Conservation (phyloP, 2,113 vertebrate genomes). For the Anolis carolinensis region DNA sequence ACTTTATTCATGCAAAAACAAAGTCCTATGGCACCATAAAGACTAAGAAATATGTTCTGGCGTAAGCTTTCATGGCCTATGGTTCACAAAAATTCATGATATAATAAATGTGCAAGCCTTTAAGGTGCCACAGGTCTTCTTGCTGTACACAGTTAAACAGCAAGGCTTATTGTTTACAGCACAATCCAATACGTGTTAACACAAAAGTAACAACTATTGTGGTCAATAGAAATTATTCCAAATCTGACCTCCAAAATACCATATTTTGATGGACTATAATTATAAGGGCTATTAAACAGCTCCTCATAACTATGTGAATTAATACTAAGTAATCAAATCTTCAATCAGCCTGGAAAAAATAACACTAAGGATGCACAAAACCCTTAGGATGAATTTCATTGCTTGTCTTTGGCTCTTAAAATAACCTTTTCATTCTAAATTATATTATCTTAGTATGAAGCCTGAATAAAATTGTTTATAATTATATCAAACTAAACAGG, state of each 20-base stretch:
- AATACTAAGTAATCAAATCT: neutral
- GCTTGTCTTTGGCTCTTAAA: neutral
- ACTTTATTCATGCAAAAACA: no score
- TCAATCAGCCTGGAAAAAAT: neutral
- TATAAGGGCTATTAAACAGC: neutral
- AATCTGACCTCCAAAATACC: neutral
- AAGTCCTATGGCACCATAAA: neutral
- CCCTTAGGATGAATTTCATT: neutral
- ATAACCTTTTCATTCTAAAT: neutral
- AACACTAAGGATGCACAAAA: neutral
- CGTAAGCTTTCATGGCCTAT: no score
- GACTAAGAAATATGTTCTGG: neutral
- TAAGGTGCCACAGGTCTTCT: neutral
- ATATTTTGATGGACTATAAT: neutral
- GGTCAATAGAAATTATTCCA: neutral
- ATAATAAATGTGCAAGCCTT: neutral
- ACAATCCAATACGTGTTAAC: neutral
- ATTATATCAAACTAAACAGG: slow-evolving; percentile 15
- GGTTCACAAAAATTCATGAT: neutral
- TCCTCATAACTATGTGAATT: neutral
- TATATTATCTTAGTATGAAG: slow-evolving; percentile 34
- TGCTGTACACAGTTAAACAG: neutral
- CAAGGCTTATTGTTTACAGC: neutral
- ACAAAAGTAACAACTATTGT: neutral
- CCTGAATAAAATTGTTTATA: slow-evolving; percentile 29